phyloP scores from a whole-genome alignment of 2,113 vertebrate species.

The Ptychochromis oligacanthus region DNA sequence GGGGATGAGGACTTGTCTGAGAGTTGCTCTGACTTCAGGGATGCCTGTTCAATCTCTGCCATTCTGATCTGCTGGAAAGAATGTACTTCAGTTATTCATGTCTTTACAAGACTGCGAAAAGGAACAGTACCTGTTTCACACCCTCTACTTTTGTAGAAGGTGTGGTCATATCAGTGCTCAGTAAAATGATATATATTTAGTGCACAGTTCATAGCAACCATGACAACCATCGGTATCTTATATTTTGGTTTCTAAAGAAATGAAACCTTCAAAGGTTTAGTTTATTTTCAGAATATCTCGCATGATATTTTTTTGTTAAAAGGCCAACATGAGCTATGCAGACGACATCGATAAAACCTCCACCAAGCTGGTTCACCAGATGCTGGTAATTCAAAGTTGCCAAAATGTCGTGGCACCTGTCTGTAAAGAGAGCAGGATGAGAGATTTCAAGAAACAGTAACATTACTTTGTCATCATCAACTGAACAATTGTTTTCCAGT shows the following conservation, averaged over 20 bases:
- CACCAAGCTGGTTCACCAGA: conserved; percentile 50
- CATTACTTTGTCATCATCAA: conserved; percentile 42
- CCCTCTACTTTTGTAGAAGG: neutral
- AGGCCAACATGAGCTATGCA: conserved; percentile 16
- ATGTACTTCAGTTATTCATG: conserved; percentile 32
- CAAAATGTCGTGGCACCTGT: conserved; percentile 48
- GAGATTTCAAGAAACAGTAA: conserved; percentile 49
- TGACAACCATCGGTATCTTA: neutral
- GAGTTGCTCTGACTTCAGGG: conserved; percentile 86
- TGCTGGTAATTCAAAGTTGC: conserved; percentile 60
- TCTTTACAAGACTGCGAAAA: neutral
- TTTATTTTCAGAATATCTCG: conserved; percentile 18
- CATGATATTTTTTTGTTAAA: conserved; percentile 8
- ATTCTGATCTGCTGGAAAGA: conserved; percentile 87
- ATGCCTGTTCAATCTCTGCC: conserved; percentile 95
- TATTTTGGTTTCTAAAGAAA: neutral
- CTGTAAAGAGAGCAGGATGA: conserved; percentile 62
- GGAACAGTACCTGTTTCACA: neutral
- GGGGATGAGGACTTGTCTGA: conserved; percentile 96
- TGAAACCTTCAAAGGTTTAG: neutral
- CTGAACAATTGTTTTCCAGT: conserved; percentile 17
- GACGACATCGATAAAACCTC: conserved; percentile 51
- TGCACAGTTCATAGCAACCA: neutral
- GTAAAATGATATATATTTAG: neutral
- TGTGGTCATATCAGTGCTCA: neutral